phyloP scores from a whole-genome alignment of 2,888 invertebrate genomes.

The Holacanthella duospinosa region DNA sequence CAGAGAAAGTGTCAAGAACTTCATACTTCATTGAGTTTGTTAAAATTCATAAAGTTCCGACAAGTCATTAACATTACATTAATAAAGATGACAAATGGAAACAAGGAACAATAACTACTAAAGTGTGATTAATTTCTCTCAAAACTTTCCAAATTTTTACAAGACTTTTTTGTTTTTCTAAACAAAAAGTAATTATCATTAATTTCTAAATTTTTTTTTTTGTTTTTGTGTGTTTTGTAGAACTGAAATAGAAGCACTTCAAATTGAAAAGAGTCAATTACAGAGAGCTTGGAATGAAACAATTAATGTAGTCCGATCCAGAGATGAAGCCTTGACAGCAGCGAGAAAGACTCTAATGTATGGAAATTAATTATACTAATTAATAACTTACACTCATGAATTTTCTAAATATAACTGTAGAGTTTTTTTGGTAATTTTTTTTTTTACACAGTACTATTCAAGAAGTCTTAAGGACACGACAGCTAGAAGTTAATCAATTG shows the following conservation, averaged over 20 bases:
- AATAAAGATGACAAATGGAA: no score
- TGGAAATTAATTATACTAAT: not conserved
- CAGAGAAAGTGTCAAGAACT: no score
- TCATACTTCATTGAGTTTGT: no score
- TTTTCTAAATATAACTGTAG: not conserved
- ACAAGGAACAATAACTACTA: no score
- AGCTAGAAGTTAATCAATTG: constrained; percentile 30
- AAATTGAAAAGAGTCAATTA: constrained; percentile 36
- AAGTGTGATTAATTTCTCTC: no score
- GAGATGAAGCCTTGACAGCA: constrained; percentile 35
- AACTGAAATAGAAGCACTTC: constrained; percentile 35
- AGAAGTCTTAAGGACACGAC: constrained; percentile 25
- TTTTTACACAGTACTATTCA: constrained; percentile 14
- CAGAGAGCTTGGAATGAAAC: constrained; percentile 37
- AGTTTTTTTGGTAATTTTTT: not conserved
- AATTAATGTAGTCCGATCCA: constrained; percentile 29
- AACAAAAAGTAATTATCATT: no score
- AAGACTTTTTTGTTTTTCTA: no score
- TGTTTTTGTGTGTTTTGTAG: no score
- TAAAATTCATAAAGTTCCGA: no score
- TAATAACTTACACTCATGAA: not conserved
- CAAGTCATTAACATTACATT: no score
- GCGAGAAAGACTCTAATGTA: constrained; percentile 28
- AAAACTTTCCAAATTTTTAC: no score
- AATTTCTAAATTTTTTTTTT: no score